Evolutionary conservation across 35 echinoderm and acorn worm genomes (phyloP).

Genomic region (Apostichopus californicus): DNA sequence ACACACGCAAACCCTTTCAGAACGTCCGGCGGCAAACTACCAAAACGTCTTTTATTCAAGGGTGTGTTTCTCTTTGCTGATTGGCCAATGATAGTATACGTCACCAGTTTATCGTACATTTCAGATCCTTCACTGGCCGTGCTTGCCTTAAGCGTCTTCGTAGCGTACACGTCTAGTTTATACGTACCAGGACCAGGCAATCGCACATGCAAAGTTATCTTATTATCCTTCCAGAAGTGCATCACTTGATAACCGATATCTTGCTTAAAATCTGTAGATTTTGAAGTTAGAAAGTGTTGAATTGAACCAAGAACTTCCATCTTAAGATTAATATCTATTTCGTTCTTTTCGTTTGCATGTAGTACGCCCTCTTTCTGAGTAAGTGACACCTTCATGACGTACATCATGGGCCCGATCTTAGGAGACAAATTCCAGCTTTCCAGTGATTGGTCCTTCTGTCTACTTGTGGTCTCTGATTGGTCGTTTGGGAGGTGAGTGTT

Average conservation of each 20-base stretch:
- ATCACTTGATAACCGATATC: conserved; percentile 15
- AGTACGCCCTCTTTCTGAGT: not conserved
- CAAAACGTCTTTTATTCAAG: conserved; percentile 15
- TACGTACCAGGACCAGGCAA: not conserved
- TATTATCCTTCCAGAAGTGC: conserved; percentile 29
- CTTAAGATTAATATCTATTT: conserved; percentile 9
- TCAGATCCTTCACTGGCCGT: not conserved
- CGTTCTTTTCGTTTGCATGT: not conserved
- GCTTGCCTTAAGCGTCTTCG: not conserved
- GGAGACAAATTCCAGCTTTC: conserved; percentile 1
- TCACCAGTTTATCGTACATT: conserved; percentile 9
- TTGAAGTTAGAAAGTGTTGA: not conserved
- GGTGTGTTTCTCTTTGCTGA: not conserved
- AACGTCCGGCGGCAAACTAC: conserved; percentile 3
- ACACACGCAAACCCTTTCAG: conserved; percentile 18
- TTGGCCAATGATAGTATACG: conserved; percentile 26
- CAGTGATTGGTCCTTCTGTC: not conserved
- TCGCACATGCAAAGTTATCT: not conserved
- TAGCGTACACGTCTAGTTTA: conserved; percentile 27
- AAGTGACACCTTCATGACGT: not conserved
- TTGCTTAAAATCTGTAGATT: conserved; percentile 9
- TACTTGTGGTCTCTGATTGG: not conserved
- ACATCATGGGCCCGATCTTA: conserved; percentile 7
- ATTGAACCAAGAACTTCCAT: conserved; percentile 16
- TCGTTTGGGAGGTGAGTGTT: conserved; percentile 28